Conservation (phyloP, 2,888 invertebrate genomes). For the Mimumesa dahlbomi region DNA sequence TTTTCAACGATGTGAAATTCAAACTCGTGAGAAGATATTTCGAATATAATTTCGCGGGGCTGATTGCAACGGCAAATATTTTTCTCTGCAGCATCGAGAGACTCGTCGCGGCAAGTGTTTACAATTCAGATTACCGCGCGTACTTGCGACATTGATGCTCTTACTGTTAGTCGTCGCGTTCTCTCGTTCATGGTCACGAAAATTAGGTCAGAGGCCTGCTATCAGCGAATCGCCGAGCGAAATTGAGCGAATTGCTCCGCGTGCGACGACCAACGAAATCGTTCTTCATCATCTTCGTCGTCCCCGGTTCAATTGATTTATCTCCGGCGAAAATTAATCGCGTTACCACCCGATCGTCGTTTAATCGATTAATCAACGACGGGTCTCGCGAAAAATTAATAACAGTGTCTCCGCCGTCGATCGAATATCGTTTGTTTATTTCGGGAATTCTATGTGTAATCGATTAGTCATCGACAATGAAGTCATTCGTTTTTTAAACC, state of each 20-base stretch:
- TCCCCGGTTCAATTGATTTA: conserved; percentile 36
- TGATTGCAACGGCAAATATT: no score
- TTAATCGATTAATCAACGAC: no score
- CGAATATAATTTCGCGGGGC: no score
- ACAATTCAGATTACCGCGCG: conserved; percentile 51
- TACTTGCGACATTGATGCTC: conserved; percentile 34
- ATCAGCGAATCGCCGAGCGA: conserved; percentile 37
- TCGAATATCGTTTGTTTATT: no score
- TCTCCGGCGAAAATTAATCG: conserved; percentile 18
- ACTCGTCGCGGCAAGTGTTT: conserved; percentile 29
- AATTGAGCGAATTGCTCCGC: conserved; percentile 49
- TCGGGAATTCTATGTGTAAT: no score
- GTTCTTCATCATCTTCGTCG: conserved; percentile 32
- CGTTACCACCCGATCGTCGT: no score
- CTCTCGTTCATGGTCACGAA: conserved; percentile 58
- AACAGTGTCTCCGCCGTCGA: no score
- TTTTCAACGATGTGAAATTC: no score
- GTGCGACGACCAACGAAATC: conserved; percentile 22
- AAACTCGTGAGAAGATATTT: no score
- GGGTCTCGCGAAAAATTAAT: no score
- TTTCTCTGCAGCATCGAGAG: no score
- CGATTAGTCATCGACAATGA: not conserved
- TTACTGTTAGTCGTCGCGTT: conserved; percentile 49
- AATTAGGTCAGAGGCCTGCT: conserved; percentile 57
- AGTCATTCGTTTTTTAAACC: not conserved